Evolutionary conservation across 2,797 vertebrate genomes (phyloP).

Genomic region (Protosalanx chinensis): DNA sequence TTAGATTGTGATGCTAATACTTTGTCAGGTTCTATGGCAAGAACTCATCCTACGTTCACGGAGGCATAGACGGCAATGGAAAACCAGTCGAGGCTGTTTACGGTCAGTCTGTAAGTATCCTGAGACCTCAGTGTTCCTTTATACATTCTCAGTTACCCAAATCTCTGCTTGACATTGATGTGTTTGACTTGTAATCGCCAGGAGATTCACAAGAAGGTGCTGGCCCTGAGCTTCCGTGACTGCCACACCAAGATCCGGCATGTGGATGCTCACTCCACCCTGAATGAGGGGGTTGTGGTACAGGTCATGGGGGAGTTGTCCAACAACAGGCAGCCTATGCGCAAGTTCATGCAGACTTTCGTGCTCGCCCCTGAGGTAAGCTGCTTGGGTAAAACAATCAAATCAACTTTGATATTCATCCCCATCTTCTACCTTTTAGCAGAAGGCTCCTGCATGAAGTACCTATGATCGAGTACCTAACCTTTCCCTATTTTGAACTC

Average conservation of each 20-base stretch:
- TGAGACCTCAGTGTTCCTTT: no score
- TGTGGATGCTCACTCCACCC: constrained; percentile 93
- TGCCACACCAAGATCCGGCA: constrained; percentile 96
- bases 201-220: constrained; percentile 97
- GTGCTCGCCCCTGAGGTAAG: constrained; percentile 92
- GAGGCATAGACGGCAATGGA: constrained; percentile 91
- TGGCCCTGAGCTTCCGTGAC: constrained; percentile 94
- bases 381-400: not conserved
- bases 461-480: no score
- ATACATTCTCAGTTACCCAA: not conserved
- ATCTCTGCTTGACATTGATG: not conserved
- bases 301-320: constrained; percentile 98
- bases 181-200: constrained; percentile 44
- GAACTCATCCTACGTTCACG: constrained; percentile 97
- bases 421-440: not conserved
- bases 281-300: constrained; percentile 94
- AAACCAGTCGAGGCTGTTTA: constrained; percentile 94
- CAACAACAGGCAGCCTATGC: constrained; percentile 96
- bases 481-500: no score
- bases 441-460: not conserved
- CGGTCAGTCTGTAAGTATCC: constrained; percentile 87
- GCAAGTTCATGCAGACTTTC: constrained; percentile 97
- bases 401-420: not conserved
- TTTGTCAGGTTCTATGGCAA: constrained; percentile 92
- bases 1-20: not conserved